Conservation (phyloP, 2,113 vertebrate species). For the Galeopterus variegatus region DNA sequence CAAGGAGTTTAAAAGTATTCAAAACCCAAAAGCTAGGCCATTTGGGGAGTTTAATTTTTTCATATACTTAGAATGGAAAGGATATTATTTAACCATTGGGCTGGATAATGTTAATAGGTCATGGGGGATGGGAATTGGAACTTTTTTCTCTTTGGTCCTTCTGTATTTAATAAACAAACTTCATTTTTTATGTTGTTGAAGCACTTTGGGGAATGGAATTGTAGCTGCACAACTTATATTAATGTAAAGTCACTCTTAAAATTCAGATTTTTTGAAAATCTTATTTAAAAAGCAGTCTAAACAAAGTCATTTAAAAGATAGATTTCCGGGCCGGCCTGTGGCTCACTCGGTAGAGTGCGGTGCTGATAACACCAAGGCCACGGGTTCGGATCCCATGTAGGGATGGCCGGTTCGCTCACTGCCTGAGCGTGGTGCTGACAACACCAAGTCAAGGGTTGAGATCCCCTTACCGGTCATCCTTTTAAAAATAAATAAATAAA, state of each 20-base stretch:
- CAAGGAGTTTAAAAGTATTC: constrained; percentile 51
- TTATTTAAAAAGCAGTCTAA: constrained; percentile 57
- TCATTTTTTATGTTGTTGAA: background rate
- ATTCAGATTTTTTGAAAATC: background rate
- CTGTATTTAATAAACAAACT: background rate
- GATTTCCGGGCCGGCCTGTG: no score
- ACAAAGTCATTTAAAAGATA: constrained; percentile 53
- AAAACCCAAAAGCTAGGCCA: constrained; percentile 17
- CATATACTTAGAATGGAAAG: constrained; percentile 48
- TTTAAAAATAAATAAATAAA: no score
- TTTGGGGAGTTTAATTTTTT: constrained; percentile 40
- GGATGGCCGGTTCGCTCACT: no score
- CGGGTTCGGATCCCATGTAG: no score
- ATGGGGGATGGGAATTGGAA: background rate
- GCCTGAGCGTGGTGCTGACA: no score
- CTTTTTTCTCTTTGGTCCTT: background rate
- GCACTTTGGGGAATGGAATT: constrained; percentile 5
- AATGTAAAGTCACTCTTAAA: constrained; percentile 17
- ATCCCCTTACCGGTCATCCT: no score
- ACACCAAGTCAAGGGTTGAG: no score
- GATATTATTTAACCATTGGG: background rate
- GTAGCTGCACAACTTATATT: constrained; percentile 9
- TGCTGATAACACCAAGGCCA: no score
- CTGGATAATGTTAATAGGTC: constrained; percentile 25
- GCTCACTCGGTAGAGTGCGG: no score